Conservation (phyloP, 2,888 invertebrate genomes). For the Trachelus tabidus region DNA sequence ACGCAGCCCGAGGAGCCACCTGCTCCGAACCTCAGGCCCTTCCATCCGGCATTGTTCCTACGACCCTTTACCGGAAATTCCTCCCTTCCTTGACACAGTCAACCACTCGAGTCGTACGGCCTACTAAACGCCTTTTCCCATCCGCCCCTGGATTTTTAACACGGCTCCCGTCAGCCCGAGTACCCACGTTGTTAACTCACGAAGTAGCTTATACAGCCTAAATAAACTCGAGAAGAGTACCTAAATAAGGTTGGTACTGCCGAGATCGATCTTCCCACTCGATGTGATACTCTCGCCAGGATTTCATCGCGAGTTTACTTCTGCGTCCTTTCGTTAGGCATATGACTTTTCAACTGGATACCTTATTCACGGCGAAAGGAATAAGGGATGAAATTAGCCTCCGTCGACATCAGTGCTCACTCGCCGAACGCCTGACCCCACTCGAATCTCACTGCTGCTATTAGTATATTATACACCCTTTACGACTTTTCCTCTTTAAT, state of each 20-base stretch:
- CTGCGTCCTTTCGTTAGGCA: not conserved
- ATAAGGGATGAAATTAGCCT: not conserved
- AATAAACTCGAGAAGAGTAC: not conserved
- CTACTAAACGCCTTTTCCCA: not conserved
- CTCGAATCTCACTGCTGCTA: not conserved
- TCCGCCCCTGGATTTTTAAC: not conserved
- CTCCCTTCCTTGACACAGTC: not conserved
- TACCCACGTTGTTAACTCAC: not conserved
- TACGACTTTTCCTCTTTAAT: not conserved
- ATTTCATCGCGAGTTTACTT: not conserved
- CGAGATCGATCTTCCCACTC: not conserved
- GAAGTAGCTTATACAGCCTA: not conserved
- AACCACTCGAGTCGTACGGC: not conserved
- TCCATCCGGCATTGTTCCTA: not conserved
- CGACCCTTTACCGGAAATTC: not conserved
- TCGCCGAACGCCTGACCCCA: not conserved
- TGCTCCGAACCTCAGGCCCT: not conserved
- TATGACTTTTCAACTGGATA: not conserved
- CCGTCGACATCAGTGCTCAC: not conserved
- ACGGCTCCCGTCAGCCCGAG: not conserved
- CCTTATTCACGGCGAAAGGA: not conserved
- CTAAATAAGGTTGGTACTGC: not conserved
- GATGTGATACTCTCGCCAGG: not conserved
- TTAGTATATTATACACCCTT: not conserved
- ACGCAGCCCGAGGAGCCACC: slow-evolving; percentile 25